Evolutionary conservation across 1,140 invertebrate species (phyloP).

Genomic region (Pseudomyrmex sp.): DNA sequence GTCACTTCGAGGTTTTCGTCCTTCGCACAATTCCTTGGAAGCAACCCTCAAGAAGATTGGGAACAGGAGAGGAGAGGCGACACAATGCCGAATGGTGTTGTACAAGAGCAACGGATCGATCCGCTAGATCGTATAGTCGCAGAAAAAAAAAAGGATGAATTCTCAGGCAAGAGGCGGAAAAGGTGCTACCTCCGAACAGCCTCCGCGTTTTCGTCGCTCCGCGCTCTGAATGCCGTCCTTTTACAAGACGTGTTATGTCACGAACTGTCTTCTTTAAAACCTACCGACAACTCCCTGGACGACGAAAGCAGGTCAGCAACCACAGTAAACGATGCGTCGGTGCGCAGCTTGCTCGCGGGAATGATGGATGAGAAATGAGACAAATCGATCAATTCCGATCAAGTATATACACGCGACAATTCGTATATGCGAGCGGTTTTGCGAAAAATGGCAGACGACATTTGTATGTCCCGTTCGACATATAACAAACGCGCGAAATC

Average conservation of each 20-base stretch:
- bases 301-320: slow-evolving; percentile 59
- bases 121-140: slow-evolving; percentile 47
- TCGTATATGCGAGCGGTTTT: background rate
- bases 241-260: slow-evolving; percentile 69
- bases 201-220: slow-evolving; percentile 22
- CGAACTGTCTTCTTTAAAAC: slow-evolving; percentile 58
- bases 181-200: slow-evolving; percentile 69
- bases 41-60: slow-evolving; percentile 72
- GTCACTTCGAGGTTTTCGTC: slow-evolving; percentile 17
- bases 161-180: slow-evolving; percentile 68
- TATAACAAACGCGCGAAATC: no score
- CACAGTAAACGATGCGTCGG: background rate
- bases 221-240: slow-evolving; percentile 40
- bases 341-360: slow-evolving; percentile 33
- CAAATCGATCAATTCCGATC: slow-evolving; percentile 56
- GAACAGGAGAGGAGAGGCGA: slow-evolving; percentile 35
- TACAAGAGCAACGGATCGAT: slow-evolving; percentile 66
- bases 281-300: slow-evolving; percentile 57
- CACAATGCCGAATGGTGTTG: slow-evolving; percentile 70
- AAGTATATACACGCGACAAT: background rate
- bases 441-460: background rate
- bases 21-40: slow-evolving; percentile 32
- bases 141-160: slow-evolving; percentile 68
- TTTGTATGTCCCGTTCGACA: no score
- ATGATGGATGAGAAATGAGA: slow-evolving; percentile 69